A percentile compares a stretch with the other conserved stretches of the same genome.
phyloP scores from a whole-genome alignment of 2,113 vertebrate species.

The Pangasianodon hypophthalmus region DNA sequence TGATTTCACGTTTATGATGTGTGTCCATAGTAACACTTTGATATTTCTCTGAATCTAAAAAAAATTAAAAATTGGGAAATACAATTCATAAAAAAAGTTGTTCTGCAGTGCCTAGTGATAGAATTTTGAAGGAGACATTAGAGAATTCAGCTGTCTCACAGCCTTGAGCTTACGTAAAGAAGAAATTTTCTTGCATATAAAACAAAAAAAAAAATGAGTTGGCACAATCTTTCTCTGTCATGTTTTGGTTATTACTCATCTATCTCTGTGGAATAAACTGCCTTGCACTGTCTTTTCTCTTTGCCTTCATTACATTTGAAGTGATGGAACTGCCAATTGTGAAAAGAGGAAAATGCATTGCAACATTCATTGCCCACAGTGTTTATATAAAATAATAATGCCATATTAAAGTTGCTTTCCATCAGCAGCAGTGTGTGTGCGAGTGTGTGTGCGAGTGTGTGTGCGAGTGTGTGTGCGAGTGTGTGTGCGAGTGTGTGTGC shows the following conservation, averaged over 20 bases:
- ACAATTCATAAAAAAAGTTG: not conserved
- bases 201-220: not conserved
- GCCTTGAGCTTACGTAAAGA: not conserved
- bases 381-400: not conserved
- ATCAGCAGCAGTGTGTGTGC: not conserved
- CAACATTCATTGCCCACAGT: not conserved
- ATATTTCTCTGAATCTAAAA: not conserved
- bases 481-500: too few relatives aligned
- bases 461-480: not conserved
- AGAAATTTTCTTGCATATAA: not conserved
- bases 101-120: not conserved
- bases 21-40: not conserved
- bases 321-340: slow-evolving; percentile 9
- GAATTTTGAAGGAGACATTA: too few relatives aligned
- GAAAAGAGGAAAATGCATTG: slow-evolving; percentile 10
- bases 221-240: not conserved
- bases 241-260: slow-evolving; percentile 20
- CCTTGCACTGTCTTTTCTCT: not conserved
- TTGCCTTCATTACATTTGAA: slow-evolving; percentile 15
- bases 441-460: not conserved
- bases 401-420: not conserved
- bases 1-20: not conserved
- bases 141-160: not conserved
- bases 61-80: not conserved
- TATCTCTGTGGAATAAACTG: not conserved